These are phyloP conservation scores for Lanius collurio DNA, from an alignment of 2,113 vertebrate species.

Conservation along the genomic window DNA sequence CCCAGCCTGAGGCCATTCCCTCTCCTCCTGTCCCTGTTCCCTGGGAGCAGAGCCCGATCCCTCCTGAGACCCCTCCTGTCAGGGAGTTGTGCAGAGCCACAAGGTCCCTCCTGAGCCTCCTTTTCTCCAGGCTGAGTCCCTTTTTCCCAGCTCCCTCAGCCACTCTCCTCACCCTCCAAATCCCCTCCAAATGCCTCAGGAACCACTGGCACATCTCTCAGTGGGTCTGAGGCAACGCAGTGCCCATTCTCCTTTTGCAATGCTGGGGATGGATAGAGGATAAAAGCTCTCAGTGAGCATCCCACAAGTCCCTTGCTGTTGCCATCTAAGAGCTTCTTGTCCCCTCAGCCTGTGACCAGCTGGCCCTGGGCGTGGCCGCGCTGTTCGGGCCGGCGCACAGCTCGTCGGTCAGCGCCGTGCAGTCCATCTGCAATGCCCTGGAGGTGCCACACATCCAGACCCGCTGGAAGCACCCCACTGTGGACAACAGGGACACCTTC, in stretches of 20 bases:
- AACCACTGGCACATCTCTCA: neutral
- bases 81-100: neutral
- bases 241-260: neutral
- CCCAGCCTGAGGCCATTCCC: fast-evolving
- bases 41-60: neutral
- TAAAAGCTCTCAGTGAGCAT: fast-evolving
- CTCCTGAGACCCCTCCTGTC: neutral
- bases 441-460: constrained; percentile 99
- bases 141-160: neutral
- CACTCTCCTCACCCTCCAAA: neutral
- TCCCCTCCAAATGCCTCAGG: no score
- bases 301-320: no score
- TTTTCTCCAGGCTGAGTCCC: neutral
- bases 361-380: constrained; percentile 93
- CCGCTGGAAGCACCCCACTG: constrained; percentile 92
- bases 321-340: neutral
- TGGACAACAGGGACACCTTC: constrained; percentile 93
- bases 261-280: neutral
- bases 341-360: constrained; percentile 89
- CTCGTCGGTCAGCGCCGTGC: constrained; percentile 94
- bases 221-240: fast-evolving
- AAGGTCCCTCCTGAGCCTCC: neutral
- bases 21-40: neutral
- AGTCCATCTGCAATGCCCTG: constrained; percentile 96
- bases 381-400: constrained; percentile 95